These are phyloP conservation scores for Arvicanthis niloticus DNA, from an alignment of 2,113 vertebrate genomes.

Conservation along the genomic window DNA sequence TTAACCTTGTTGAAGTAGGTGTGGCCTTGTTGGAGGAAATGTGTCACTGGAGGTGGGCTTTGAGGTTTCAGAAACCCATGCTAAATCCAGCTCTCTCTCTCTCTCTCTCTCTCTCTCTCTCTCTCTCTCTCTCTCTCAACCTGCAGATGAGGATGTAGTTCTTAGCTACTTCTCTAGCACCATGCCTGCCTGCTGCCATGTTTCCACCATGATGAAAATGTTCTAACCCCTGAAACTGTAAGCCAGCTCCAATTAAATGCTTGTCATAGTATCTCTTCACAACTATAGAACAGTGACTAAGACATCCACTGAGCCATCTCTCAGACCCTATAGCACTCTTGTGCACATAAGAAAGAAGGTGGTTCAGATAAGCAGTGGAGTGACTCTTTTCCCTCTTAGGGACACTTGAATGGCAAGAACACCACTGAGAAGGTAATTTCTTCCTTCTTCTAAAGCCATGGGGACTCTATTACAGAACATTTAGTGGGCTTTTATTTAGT, in stretches of 20 bases:
- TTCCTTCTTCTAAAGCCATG: constrained; percentile 10
- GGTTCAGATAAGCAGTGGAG: constrained; percentile 42
- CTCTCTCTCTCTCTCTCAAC: not conserved
- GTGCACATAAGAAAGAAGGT: constrained; percentile 62
- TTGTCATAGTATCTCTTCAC: not conserved
- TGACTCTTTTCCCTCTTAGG: not conserved
- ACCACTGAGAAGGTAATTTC: not conserved
- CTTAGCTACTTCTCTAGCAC: not conserved
- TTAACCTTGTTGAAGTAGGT: not conserved
- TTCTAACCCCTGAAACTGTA: not conserved
- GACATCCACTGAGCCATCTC: constrained; percentile 61
- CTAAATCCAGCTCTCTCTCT: not conserved
- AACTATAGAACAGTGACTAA: not conserved
- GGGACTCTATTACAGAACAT: constrained; percentile 45
- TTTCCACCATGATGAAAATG: not conserved
- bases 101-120: no score
- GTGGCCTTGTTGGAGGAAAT: not conserved
- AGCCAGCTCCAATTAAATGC: not conserved
- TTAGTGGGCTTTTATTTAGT: not conserved
- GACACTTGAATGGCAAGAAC: constrained; percentile 32
- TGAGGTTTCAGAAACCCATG: not conserved
- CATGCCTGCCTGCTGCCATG: not conserved
- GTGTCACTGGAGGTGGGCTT: not conserved
- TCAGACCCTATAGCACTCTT: constrained; percentile 81
- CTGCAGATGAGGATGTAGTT: not conserved